Evolutionary conservation across 1,140 invertebrate genomes (phyloP).

Genomic region (Acyrthosiphon pisum): DNA sequence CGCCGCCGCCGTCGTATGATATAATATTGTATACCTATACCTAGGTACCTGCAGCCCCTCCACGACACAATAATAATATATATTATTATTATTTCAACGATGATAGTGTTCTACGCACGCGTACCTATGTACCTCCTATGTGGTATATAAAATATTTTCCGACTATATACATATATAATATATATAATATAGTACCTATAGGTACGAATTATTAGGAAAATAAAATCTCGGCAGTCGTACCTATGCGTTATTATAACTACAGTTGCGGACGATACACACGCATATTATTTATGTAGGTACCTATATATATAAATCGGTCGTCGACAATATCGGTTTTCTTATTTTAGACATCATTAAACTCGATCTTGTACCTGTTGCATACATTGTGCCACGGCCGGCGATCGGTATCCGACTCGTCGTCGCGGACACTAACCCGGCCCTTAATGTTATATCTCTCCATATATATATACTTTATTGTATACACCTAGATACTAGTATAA

Average conservation of each 20-base stretch:
- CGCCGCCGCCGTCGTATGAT: too few species aligned
- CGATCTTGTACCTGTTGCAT: slow-evolving; percentile 27
- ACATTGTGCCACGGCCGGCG: not conserved
- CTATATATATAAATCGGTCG: not conserved
- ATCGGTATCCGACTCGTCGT: slow-evolving; percentile 4
- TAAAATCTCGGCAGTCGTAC: not conserved
- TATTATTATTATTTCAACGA: not conserved
- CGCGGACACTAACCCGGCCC: not conserved
- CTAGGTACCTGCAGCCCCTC: not conserved
- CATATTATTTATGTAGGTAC: not conserved
- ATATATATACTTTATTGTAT: not conserved
- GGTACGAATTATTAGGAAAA: not conserved
- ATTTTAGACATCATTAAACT: slow-evolving; percentile 43
- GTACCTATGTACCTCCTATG: not conserved
- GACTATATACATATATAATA: not conserved
- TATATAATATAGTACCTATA: too few species aligned
- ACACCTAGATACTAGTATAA: not conserved
- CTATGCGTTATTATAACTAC: not conserved
- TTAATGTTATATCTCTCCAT: not conserved
- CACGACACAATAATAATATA: not conserved
- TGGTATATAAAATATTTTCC: slow-evolving; percentile 9
- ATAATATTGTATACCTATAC: too few species aligned
- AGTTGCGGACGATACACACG: not conserved
- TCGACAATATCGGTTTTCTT: slow-evolving; percentile 25
- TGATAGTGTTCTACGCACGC: not conserved